phyloP scores from a whole-genome alignment of 2,113 vertebrate species.

The Chaetops frenatus region DNA sequence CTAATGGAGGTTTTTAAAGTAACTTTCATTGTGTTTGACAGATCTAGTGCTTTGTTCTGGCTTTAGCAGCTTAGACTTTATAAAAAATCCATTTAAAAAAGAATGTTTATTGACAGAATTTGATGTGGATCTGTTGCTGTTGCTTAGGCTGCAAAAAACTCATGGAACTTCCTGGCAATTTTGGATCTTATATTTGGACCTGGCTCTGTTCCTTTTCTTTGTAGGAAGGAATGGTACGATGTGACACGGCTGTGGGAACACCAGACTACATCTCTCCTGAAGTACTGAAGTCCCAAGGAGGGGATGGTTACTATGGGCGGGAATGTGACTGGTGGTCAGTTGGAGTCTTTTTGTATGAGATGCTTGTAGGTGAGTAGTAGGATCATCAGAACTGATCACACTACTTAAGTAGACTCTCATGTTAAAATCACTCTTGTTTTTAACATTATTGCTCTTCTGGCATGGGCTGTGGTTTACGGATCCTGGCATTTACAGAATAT shows the following conservation, averaged over 20 bases:
- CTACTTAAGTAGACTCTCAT: background rate
- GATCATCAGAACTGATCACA: background rate
- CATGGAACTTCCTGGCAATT: background rate
- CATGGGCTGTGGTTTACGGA: background rate
- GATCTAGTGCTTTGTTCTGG: background rate
- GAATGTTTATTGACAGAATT: background rate
- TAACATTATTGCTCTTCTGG: background rate
- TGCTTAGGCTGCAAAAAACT: background rate
- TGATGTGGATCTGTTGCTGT: background rate
- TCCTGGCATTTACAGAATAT: background rate
- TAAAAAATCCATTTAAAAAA: background rate
- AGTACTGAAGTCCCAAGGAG: conserved; percentile 97
- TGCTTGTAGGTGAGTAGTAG: conserved; percentile 94
- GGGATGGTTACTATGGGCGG: conserved; percentile 95
- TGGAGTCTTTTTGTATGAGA: conserved; percentile 97
- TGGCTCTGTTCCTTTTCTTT: background rate
- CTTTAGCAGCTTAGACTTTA: background rate
- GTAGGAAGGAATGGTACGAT: conserved; percentile 99
- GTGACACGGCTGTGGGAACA: conserved; percentile 96
- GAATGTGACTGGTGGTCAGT: conserved; percentile 99
- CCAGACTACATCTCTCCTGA: conserved; percentile 99
- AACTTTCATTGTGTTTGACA: background rate
- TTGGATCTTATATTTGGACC: background rate
- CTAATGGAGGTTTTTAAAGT: background rate
- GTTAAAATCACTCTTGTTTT: background rate